These are phyloP conservation scores for Spea multiplicata DNA, from an alignment of 2,113 vertebrate genomes.

Conservation along the genomic window DNA sequence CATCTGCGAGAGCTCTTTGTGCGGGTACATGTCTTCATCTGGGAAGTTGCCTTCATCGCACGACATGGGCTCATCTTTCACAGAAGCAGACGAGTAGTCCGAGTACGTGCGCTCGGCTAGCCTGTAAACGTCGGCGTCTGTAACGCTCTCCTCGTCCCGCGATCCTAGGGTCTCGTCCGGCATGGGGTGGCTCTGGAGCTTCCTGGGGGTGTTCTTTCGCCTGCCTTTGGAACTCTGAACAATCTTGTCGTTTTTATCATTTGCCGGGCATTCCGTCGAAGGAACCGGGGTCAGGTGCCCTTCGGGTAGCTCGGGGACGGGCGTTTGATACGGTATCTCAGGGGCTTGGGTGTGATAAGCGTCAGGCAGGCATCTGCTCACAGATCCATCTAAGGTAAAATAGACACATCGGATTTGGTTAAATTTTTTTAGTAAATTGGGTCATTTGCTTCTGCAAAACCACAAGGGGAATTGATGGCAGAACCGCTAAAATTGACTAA, in stretches of 20 bases:
- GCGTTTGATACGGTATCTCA: no score
- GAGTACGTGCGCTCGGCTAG: neutral
- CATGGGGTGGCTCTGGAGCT: neutral
- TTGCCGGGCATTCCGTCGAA: neutral
- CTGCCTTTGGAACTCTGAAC: neutral
- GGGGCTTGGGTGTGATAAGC: no score
- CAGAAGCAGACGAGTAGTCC: neutral
- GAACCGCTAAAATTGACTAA: no score
- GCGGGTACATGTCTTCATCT: neutral
- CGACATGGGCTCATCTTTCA: neutral
- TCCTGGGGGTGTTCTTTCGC: neutral
- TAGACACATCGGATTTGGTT: neutral
- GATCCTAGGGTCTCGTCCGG: neutral
- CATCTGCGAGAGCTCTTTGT: neutral
- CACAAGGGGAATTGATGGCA: no score
- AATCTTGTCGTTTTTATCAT: neutral
- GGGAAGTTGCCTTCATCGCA: slow-evolving; percentile 9
- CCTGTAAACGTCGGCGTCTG: neutral
- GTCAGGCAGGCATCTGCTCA: neutral
- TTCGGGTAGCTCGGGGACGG: neutral
- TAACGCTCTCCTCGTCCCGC: neutral
- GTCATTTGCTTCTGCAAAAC: no score
- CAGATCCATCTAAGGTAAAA: neutral
- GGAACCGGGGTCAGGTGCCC: neutral
- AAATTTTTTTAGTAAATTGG: no score